Conservation (phyloP, 2,113 vertebrate species). For the Alouatta palliata region DNA sequence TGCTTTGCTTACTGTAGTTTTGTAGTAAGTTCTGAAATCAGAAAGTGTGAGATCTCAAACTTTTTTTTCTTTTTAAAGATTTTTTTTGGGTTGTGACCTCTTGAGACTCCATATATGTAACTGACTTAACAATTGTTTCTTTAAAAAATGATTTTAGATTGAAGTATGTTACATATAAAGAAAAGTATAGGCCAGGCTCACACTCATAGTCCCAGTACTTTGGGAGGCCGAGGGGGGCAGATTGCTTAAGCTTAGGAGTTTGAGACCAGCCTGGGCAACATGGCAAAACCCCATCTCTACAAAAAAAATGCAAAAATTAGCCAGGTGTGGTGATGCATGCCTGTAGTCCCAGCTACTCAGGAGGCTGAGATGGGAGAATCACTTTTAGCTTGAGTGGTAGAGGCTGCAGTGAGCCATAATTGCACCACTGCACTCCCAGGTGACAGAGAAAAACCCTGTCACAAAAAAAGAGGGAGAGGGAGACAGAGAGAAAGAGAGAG, state of each 20-base stretch:
- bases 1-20: background rate
- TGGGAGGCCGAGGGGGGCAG: too few species aligned
- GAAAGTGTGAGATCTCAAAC: background rate
- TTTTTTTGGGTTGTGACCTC: background rate
- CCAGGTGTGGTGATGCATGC: too few species aligned
- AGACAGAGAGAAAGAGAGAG: too few species aligned
- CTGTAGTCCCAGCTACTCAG: too few species aligned
- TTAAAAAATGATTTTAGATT: background rate
- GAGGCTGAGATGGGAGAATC: background rate
- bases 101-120: background rate
- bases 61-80: background rate
- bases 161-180: background rate
- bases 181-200: background rate
- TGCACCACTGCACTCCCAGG: background rate
- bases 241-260: too few species aligned
- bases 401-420: background rate
- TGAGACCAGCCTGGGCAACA: too few species aligned
- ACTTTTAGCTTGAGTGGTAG: background rate
- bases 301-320: too few species aligned
- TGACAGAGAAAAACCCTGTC: background rate
- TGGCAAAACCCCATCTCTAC: too few species aligned
- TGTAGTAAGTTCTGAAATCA: background rate
- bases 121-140: background rate
- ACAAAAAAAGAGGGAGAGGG: too few species aligned
- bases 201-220: too few species aligned